These are phyloP conservation scores for Salmo trutta DNA, from an alignment of 2,797 vertebrate species.

Conservation along the genomic window DNA sequence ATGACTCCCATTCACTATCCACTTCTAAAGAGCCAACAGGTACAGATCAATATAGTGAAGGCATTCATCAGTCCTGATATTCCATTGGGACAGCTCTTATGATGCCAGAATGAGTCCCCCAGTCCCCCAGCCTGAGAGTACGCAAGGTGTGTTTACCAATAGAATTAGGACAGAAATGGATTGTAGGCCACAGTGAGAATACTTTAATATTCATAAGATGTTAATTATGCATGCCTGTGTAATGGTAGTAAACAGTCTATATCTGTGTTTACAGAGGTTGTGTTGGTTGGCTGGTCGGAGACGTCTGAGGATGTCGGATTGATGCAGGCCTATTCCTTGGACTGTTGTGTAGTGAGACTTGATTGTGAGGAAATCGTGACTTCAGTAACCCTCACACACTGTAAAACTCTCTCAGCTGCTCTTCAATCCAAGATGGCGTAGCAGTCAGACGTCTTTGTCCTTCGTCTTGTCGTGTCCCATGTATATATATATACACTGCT, in stretches of 20 bases:
- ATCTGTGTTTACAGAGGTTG: constrained; percentile 4
- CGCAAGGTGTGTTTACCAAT: constrained; percentile 1
- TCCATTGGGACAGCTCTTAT: constrained; percentile 33
- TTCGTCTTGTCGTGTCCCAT: too few species aligned
- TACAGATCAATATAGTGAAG: constrained; percentile 44
- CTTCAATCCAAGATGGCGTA: too few species aligned
- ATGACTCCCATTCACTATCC: constrained; percentile 28
- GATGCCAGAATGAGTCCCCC: constrained; percentile 32
- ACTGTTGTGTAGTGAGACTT: background rate
- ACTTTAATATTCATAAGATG: constrained; percentile 59
- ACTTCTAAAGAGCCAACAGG: constrained; percentile 23
- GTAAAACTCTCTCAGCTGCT: background rate
- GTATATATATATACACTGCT: too few species aligned
- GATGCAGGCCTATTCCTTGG: background rate
- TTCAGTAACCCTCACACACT: too few species aligned
- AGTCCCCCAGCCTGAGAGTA: constrained; percentile 30
- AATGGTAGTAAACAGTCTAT: constrained; percentile 53
- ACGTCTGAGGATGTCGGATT: background rate
- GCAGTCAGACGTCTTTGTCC: too few species aligned
- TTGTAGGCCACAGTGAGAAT: background rate
- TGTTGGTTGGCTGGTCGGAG: background rate
- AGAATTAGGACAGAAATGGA: constrained; percentile 29
- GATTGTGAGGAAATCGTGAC: background rate
- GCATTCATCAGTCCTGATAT: constrained; percentile 37
- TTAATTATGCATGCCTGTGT: constrained; percentile 60